Evolutionary conservation across 2,888 invertebrate species (phyloP), one percentile per base, ranked within the genome.

Genomic region (Drosophila imparisetae): DNA sequence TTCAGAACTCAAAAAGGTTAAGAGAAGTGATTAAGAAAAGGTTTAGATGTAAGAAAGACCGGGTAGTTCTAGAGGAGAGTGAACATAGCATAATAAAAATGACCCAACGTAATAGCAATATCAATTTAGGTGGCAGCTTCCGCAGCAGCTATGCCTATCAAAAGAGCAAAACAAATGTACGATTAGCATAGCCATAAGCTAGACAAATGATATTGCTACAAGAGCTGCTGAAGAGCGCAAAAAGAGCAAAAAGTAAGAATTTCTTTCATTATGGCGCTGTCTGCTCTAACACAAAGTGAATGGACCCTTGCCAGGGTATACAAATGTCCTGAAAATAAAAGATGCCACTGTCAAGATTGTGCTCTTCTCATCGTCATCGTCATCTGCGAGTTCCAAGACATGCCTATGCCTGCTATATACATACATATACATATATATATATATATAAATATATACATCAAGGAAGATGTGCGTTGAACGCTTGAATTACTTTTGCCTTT

Each of bases 401-500:
- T 67, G 66, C 58, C 61, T 74, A 15, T 73, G 61, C 66, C 24
- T 24, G 13, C 13, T 21, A 7, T 74, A 42, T 69, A 69, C 64
- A 74, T 76, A 69, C 71, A 11, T 21, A 6, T 13, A 13, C 21
- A 42, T 69, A 67, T 70, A 78, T 77, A 82, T 13, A 4, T 34
- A 34, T 34, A 13, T 34, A 34, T 72, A 32, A 10, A 49, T 69
- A 72, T 73, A 77, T 76, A 83, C 74, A 73, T 75, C 65, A 73
- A 65, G 75, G 58, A 72, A 77, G 80, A 80, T 58, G 69, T 75
- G 81, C 69, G 81, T 81, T 80, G 80, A 85, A 78, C 78, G 78
- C 85, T 77, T 82, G 85, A 85, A 85, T 87, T 87, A 85, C 55
- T 83, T 87, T 72, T 75, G 82, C 85, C 75, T 82, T 82, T 86